Conservation (phyloP, 2,888 invertebrate species). For the Ametastegia equiseti region DNA sequence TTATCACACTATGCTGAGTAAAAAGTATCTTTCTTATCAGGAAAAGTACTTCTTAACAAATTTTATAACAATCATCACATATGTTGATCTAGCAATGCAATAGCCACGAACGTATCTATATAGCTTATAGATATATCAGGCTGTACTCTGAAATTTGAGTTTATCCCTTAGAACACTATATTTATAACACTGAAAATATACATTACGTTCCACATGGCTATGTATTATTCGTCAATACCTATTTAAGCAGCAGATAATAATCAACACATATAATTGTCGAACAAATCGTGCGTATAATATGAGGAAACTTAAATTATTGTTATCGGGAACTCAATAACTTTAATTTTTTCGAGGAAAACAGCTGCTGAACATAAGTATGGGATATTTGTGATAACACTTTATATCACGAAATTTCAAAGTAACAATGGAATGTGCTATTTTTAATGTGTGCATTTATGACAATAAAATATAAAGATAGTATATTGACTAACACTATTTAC, state of each 20-base stretch:
- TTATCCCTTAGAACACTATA: not conserved
- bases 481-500: slow-evolving; percentile 35
- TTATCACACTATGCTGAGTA: slow-evolving; percentile 27
- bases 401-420: not conserved
- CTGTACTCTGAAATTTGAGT: not conserved
- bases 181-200: not conserved
- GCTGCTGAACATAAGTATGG: not conserved
- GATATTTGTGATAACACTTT: not conserved
- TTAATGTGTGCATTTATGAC: slow-evolving; percentile 20
- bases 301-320: not conserved
- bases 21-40: slow-evolving; percentile 26
- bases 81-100: slow-evolving; percentile 40
- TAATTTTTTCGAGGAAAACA: not conserved
- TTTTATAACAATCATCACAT: slow-evolving; percentile 44
- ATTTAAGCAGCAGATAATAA: not conserved
- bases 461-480: not conserved
- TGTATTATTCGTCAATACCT: not conserved
- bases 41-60: slow-evolving; percentile 34
- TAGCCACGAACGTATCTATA: no score
- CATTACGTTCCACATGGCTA: not conserved
- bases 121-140: slow-evolving; percentile 2
- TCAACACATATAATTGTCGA: not conserved
- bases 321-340: not conserved
- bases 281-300: not conserved
- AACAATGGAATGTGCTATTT: slow-evolving; percentile 34